A percentile compares a stretch with the other conserved stretches of the same genome.
These are phyloP conservation scores for Candoia aspera DNA, from an alignment of 2,113 vertebrate species.

Conservation along the genomic window DNA sequence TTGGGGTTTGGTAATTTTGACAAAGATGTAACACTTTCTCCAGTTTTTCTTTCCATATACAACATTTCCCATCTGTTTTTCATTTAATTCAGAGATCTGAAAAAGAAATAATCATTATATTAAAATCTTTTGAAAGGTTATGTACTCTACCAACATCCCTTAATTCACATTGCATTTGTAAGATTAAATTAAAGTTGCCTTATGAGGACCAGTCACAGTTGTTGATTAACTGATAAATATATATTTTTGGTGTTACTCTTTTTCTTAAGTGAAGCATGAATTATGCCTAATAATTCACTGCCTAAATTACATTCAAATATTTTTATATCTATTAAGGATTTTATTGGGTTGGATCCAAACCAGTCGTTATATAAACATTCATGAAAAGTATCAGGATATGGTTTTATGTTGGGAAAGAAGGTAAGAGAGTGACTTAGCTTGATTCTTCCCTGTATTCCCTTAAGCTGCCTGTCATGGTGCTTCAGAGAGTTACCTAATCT, in stretches of 20 bases:
- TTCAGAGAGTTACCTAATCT: background rate
- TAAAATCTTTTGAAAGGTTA: conserved; percentile 16
- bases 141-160: background rate
- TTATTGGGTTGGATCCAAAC: background rate
- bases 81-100: background rate
- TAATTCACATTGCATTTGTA: background rate
- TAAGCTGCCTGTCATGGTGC: background rate
- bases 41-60: background rate
- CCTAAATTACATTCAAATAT: background rate
- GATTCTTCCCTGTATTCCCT: background rate
- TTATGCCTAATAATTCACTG: background rate
- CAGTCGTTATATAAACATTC: background rate
- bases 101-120: background rate
- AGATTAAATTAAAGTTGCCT: background rate
- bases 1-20: conserved; percentile 38
- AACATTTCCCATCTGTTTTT: background rate
- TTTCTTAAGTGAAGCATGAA: background rate
- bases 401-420: background rate
- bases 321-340: background rate
- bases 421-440: background rate
- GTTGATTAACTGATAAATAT: background rate
- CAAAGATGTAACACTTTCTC: conserved; percentile 18
- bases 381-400: background rate
- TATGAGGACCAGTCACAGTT: background rate
- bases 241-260: background rate